Conservation (phyloP, 1,140 invertebrate genomes). For the Drosophila leontia region DNA sequence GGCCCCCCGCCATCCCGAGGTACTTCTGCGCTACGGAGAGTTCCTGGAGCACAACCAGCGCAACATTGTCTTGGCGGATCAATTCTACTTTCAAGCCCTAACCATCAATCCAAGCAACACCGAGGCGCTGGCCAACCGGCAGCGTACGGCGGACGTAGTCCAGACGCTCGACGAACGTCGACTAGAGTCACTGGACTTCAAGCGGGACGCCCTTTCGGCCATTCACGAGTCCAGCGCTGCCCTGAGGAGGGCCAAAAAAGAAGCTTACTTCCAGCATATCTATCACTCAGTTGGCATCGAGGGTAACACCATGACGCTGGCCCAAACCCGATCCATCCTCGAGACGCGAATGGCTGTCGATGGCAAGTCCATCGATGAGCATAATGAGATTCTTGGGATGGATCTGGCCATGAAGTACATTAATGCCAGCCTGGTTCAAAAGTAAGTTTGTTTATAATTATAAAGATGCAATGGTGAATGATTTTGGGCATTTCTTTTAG, state of each 20-base stretch:
- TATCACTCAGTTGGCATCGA: conserved; percentile 99
- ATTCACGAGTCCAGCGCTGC: conserved; percentile 93
- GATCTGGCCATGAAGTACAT: conserved; percentile 98
- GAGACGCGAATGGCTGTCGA: conserved; percentile 96
- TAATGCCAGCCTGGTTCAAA: conserved; percentile 94
- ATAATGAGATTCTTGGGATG: conserved; percentile 97
- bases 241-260: conserved; percentile 94
- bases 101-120: conserved; percentile 93
- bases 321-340: conserved; percentile 95
- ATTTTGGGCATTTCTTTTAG: conserved; percentile 67
- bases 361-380: conserved; percentile 97
- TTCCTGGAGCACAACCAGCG: conserved; percentile 95
- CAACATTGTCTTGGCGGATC: conserved; percentile 95
- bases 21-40: conserved; percentile 96
- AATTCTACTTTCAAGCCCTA: conserved; percentile 93
- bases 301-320: conserved; percentile 98
- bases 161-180: conserved; percentile 94
- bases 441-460: conserved; percentile 72
- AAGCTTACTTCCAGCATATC: conserved; percentile 97
- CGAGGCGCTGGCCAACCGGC: conserved; percentile 92
- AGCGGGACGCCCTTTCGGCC: conserved; percentile 91
- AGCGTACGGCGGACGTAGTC: conserved; percentile 94
- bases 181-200: conserved; percentile 93
- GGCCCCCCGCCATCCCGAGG: conserved; percentile 95
- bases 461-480: too few species aligned